Percentiles rank a stretch among this genome's conserved stretches.
Conservation (phyloP, 2,113 vertebrate species). For the Thermophis baileyi region DNA sequence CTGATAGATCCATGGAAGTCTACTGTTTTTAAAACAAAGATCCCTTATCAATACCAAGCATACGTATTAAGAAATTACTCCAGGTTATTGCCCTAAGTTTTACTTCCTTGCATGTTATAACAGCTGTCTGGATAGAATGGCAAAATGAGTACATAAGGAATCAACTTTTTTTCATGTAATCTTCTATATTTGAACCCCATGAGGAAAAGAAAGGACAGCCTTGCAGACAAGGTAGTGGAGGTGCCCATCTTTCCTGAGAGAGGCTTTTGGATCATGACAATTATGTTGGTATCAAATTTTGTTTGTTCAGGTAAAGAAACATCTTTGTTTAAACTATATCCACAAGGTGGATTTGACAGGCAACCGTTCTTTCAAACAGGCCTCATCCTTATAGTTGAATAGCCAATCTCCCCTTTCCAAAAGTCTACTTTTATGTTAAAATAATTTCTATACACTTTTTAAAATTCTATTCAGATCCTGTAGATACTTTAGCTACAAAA, state of each 20-base stretch:
- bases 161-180: neutral
- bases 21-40: neutral
- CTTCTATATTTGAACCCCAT: neutral
- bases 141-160: neutral
- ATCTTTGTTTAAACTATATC: neutral
- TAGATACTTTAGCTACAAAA: neutral
- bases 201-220: neutral
- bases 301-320: neutral
- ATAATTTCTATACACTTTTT: neutral
- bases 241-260: neutral
- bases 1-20: neutral
- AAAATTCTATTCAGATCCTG: neutral
- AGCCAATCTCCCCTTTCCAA: neutral
- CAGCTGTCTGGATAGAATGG: neutral
- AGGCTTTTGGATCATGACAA: neutral
- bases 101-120: neutral
- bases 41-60: neutral
- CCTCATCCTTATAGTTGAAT: neutral
- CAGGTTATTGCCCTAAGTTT: neutral
- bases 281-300: neutral
- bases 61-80: neutral
- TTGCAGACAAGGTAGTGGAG: neutral
- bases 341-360: neutral
- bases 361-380: neutral
- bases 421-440: neutral